Base-by-base conservation (phyloP, 2,113 vertebrate species). In the Carassius gibelio region DNA sequence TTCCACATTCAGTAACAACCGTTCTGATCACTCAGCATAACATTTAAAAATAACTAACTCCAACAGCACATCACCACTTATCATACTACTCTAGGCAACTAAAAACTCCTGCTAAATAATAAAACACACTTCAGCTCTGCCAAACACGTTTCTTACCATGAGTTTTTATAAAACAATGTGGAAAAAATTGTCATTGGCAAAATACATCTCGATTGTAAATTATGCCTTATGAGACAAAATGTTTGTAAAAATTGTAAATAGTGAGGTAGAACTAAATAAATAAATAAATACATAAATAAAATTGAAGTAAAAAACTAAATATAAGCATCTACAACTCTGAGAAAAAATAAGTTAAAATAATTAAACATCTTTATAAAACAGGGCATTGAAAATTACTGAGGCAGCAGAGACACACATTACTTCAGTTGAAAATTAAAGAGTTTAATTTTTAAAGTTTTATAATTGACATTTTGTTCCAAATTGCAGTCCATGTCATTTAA, bases 1-100 rank as follows among this genome's bases (percentile, higher is more conserved):
- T 9, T 36, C 66, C 34, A n/a, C 38, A 42, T 42, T 72, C 10
- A 5, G n/a, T 42, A 45, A 74, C 38, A 23, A 45, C 38, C 45
- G 38, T 10, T 6, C 38, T 1, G 9, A 72, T 72, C 69, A 72
- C 38, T 72, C 38, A 45, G 38, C 69, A 72, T 72, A 72, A 13
- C 38, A 45, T 72, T 72, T n/a, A 45, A 30, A 45, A 72, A 45
- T 72, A 72, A 72, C 69, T 72, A 42, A 72, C 38, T 72, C 36
- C 69, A 45, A 2, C 69, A 21, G 10, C 69, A 72, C 36, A n/a
- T 72, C 17, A 13, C 38, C 69, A n/a, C 36, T 72, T 69, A 62
- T 23, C 11, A 23, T 23, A 42, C 45, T 8, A 72, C 45, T 48
- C 45, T 11, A 48, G 10, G 45, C 45, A 11, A 48, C 45, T 72